Evolutionary conservation across 1,140 invertebrate genomes (phyloP).

Genomic region (Oppia nitens): DNA sequence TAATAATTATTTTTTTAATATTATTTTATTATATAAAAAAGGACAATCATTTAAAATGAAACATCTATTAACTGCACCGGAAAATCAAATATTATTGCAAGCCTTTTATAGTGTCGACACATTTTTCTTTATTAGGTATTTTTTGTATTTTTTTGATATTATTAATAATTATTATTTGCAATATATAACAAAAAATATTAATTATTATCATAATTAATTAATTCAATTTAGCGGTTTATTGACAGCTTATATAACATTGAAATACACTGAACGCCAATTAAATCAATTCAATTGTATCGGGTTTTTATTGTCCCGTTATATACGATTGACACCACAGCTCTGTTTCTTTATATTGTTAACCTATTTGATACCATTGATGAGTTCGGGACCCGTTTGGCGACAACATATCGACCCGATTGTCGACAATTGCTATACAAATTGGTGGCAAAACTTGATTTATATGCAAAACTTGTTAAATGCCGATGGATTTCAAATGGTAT

Average conservation of each 20-base stretch:
- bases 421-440: constrained; percentile 13
- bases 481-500: neutral
- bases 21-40: neutral
- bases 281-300: neutral
- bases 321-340: constrained; percentile 12
- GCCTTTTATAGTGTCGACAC: constrained; percentile 19
- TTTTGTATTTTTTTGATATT: neutral
- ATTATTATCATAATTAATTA: constrained; percentile 8
- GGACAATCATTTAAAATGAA: neutral
- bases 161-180: neutral
- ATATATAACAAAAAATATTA: neutral
- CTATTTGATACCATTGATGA: constrained; percentile 12
- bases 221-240: constrained; percentile 18
- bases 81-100: constrained; percentile 6
- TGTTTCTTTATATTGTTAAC: constrained; percentile 13
- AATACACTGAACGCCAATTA: constrained; percentile 2
- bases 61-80: neutral
- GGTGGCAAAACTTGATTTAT: constrained; percentile 19
- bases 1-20: too few species aligned
- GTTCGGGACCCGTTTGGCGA: constrained; percentile 17
- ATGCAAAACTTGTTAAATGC: constrained; percentile 5
- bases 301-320: neutral
- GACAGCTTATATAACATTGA: constrained; percentile 14
- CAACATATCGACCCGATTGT: constrained; percentile 6
- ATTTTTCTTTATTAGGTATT: constrained; percentile 18